Conservation (phyloP, 2,113 vertebrate genomes). For the Elgaria multicarinata region DNA sequence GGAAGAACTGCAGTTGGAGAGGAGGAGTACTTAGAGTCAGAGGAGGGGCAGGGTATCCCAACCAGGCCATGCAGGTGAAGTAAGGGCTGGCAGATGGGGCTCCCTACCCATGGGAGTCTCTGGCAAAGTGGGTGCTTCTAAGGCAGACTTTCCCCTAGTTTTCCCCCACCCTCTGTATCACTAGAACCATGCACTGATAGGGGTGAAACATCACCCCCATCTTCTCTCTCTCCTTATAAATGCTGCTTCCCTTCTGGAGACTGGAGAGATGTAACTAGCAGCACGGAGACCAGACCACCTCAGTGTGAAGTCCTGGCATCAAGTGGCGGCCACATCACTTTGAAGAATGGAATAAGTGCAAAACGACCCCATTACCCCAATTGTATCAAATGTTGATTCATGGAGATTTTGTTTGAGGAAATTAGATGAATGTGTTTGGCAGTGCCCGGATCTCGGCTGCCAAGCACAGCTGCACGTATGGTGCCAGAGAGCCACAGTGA, state of each 20-base stretch:
- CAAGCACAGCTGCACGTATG: accelerated
- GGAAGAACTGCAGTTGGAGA: too few relatives aligned
- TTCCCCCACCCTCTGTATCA: neutral
- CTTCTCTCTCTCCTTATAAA: neutral
- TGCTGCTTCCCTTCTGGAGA: neutral
- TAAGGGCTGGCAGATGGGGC: neutral
- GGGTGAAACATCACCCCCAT: neutral
- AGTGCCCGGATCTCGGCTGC: accelerated
- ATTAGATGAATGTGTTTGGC: constrained; percentile 5
- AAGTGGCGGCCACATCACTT: constrained; percentile 61
- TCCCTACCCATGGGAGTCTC: neutral
- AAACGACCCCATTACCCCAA: constrained; percentile 69
- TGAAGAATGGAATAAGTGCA: constrained; percentile 58
- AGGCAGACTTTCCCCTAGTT: neutral
- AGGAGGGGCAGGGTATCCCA: neutral
- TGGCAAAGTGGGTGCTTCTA: neutral
- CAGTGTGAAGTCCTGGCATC: constrained; percentile 44
- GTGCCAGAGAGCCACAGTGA: neutral
- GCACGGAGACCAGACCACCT: constrained; percentile 5
- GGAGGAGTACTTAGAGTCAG: neutral
- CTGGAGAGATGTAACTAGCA: neutral
- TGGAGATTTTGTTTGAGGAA: constrained; percentile 63
- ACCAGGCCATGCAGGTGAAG: neutral
- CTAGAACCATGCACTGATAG: neutral
- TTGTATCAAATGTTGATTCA: constrained; percentile 65